phyloP scores from a whole-genome alignment of 2,797 vertebrate species.

The Gallinago nigripennis region DNA sequence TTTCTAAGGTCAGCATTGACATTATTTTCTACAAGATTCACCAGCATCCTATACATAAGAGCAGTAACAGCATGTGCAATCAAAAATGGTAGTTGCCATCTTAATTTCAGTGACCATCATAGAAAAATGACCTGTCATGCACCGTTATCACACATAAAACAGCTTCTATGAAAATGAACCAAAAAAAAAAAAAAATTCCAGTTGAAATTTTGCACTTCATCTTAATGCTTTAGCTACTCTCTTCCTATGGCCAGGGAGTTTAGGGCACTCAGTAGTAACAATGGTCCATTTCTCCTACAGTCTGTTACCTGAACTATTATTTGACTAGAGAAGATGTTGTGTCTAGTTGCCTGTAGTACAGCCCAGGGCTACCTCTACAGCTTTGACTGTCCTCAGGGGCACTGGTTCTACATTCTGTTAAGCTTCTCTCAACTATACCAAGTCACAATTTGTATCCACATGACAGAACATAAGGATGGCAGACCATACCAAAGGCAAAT shows the following conservation, averaged over 20 bases:
- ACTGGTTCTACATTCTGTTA: background rate
- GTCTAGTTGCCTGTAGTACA: background rate
- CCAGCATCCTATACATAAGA: background rate
- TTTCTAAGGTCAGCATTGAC: background rate
- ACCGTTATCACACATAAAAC: background rate
- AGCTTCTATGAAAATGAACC: background rate
- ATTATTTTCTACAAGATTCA: background rate
- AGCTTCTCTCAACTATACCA: background rate
- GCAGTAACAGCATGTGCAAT: background rate
- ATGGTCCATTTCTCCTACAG: background rate
- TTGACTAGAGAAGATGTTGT: background rate
- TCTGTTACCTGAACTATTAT: background rate
- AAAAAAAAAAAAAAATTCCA: background rate
- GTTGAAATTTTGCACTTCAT: background rate
- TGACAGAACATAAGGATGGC: background rate
- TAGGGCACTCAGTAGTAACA: background rate
- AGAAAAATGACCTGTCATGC: background rate
- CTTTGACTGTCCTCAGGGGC: background rate
- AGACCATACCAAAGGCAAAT: background rate
- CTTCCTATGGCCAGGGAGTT: background rate
- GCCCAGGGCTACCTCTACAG: background rate
- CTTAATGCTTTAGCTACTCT: background rate
- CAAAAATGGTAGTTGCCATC: background rate
- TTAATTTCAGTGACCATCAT: background rate
- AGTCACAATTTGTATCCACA: background rate